Evolutionary conservation across 2,888 invertebrate genomes (phyloP), one percentile per base, ranked within the genome.

Genomic region (Fragum fragum): DNA sequence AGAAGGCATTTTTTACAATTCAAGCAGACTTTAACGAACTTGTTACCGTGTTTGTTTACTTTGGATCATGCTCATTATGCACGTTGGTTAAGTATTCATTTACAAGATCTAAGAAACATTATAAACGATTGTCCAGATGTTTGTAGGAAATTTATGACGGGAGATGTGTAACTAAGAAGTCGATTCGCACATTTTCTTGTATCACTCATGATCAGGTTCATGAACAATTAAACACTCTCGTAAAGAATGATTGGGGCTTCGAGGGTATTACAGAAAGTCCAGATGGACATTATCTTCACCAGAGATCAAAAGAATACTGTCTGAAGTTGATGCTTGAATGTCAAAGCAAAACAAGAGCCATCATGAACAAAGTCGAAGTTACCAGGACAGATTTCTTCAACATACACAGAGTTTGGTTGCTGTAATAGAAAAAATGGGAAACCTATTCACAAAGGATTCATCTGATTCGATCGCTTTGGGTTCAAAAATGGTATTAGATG

Each of bases 231-330:
- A 88, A 87, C 68, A 69, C 55, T 16, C 7, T 79, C 7, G 63
- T 84, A 28, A 86, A 84, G 70, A 86, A 76, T 14, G 68, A 66
- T 23, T 80, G 86, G 39, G 84, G 87, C 11, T 82, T 73, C 42
- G 73, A 85, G 3, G 86, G 83, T 14, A 16, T 79, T 5, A 86
- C 86, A 26, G 83, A 79, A 68, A 87, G 81, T 28, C 73, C 76
- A 14, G 53, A 53, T 53, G 53, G 53, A 53, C 29, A n/a, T 16
- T 71, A 11, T 36, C 71, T 16, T 28, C 32, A 6, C 71, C 71
- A 23, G 71, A 71, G 21, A 71, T 52, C 7, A 18, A 9, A n/a
- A 71, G 71, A 71, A 71, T 73, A 28, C 18, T 73, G 9, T 9
- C 26, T 29, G 59, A 59, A 26, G 21, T 23, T 5, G 39, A 57